Base-by-base conservation (phyloP, 2,113 vertebrate genomes). In the Sylvicapra grimmia region DNA sequence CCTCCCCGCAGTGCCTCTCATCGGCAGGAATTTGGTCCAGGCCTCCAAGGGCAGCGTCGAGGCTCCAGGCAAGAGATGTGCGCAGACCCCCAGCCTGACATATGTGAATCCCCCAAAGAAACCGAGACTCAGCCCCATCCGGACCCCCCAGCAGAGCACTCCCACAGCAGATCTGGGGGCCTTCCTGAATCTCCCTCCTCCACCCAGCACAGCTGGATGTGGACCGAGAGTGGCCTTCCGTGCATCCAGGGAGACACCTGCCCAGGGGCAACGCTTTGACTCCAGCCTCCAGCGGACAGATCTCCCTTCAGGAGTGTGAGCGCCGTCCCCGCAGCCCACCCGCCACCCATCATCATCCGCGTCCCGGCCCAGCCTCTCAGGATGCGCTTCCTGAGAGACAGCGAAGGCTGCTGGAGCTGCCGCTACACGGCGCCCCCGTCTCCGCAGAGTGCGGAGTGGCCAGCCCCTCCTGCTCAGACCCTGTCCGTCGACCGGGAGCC, bases 381-480 rank as follows among this genome's bases (percentile, higher is more conserved):
- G 80, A 84, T 54, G 33, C 31, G n/a, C 80, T 84, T 84, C 33
- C 10, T 54, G 33, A 36, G 51, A 54, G 31, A 8, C 1, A 6
- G 6, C 3, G 0, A 36, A 54, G 51, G 80, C 51, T 2, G 6
- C 19, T 83, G 80, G 51, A 54, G 33, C 80, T 54, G 80, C 80
- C 0, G 2, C 11, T 25, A 83, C 19, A 23, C 12, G 2, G 33
- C 3, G 2, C 6, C 51, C 33, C 19, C 2, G 1, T 4, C 11
- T 33, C 11, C 0, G 0, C 3, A 0, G 19, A 5, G 11, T 14
- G 18, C 11, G 2, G 33, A 54, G 51, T 19, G 1, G 19, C 33
- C 80, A 25, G 51, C 31, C 33, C 33, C 19, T 36, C 19, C 51
- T 12, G 31, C 47, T 4, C 79, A 12, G 31, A 53, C 5, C 79